A percentile compares a stretch with the other conserved stretches of the same genome.
Evolutionary conservation across 2,888 invertebrate genomes (phyloP).

Genomic region (Catocala nupta): DNA sequence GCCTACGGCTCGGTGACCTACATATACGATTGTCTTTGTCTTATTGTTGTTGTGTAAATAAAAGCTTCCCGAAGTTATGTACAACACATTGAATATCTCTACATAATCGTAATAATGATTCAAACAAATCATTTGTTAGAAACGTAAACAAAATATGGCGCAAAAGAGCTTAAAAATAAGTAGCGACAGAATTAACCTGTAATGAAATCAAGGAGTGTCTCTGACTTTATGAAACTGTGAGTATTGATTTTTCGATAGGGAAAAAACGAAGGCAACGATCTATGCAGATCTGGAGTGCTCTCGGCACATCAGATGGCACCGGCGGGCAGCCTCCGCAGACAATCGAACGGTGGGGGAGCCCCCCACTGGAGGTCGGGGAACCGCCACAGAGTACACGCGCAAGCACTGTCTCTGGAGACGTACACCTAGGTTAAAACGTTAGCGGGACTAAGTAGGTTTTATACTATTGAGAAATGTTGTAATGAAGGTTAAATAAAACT

Average conservation of each 20-base stretch:
- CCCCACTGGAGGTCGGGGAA: conserved; percentile 81
- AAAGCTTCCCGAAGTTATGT: background rate
- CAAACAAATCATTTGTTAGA: conserved; percentile 22
- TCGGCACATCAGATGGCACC: conserved; percentile 88
- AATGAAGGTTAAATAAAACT: too few species aligned
- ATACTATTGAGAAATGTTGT: too few species aligned
- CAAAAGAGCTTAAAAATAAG: conserved; percentile 38
- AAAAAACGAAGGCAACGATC: conserved; percentile 87
- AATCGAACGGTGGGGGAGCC: conserved; percentile 84
- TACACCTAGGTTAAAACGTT: conserved; percentile 27
- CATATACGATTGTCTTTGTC: conserved; percentile 51
- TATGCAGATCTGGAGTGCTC: conserved; percentile 88
- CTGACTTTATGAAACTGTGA: conserved; percentile 82
- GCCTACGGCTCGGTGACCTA: conserved; percentile 67
- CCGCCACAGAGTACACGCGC: conserved; percentile 75
- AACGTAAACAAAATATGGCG: conserved; percentile 36
- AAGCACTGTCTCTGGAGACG: conserved; percentile 34
- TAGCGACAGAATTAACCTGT: conserved; percentile 60
- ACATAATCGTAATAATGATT: conserved; percentile 2
- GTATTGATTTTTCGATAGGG: conserved; percentile 87
- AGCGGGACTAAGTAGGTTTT: conserved; percentile 15
- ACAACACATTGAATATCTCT: background rate
- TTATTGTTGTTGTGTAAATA: conserved; percentile 21
- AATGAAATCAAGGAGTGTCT: conserved; percentile 80
- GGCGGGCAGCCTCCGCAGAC: conserved; percentile 87